Conservation (phyloP, 2,888 invertebrate species). For the Eristalis intricaria region DNA sequence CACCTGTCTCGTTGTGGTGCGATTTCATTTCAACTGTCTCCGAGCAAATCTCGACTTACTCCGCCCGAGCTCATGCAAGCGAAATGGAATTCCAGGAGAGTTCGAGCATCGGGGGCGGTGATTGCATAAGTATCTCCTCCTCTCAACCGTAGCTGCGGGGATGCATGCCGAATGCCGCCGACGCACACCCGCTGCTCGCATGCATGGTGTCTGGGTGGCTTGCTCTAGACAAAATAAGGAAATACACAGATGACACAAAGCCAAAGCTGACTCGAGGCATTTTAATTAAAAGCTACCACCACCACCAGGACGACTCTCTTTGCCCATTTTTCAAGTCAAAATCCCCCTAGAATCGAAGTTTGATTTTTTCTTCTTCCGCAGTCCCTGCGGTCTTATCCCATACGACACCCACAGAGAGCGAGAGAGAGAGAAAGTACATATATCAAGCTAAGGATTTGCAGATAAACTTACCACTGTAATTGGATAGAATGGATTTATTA, state of each 20-base stretch:
- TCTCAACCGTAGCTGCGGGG: slow-evolving; percentile 26
- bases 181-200: background rate
- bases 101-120: background rate
- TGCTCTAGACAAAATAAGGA: slow-evolving; percentile 43
- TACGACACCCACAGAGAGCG: background rate
- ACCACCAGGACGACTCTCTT: slow-evolving; percentile 14
- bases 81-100: background rate
- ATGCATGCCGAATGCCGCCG: slow-evolving; percentile 1
- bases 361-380: slow-evolving; percentile 4
- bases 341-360: slow-evolving; percentile 11
- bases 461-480: slow-evolving; percentile 97
- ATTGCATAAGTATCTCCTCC: background rate
- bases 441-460: background rate
- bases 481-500: slow-evolving; percentile 99
- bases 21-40: slow-evolving; percentile 51
- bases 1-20: slow-evolving; percentile 37
- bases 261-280: slow-evolving; percentile 57
- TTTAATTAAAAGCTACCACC: slow-evolving; percentile 66
- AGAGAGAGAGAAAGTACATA: background rate
- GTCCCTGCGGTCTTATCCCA: background rate
- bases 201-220: background rate
- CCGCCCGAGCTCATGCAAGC: background rate
- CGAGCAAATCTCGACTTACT: slow-evolving; percentile 35
- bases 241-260: slow-evolving; percentile 58
- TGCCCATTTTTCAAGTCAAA: slow-evolving; percentile 34